Conservation (phyloP, 2,888 invertebrate species). For the Ormyrus labotus region DNA sequence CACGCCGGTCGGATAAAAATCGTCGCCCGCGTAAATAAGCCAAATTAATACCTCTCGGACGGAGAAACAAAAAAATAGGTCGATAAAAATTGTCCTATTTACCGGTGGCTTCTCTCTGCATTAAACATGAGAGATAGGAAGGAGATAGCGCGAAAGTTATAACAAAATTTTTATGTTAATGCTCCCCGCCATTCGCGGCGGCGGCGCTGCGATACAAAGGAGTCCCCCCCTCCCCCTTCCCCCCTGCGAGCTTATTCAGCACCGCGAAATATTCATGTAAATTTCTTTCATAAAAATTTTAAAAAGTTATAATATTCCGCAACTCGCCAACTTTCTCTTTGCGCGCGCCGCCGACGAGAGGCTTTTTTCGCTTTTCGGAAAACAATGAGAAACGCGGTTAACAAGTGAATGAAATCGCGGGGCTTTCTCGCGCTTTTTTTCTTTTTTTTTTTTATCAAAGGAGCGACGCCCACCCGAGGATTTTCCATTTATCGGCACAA, state of each 20-base stretch:
- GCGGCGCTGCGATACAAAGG: neutral
- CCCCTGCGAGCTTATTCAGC: neutral
- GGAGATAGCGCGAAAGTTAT: slow-evolving; percentile 1
- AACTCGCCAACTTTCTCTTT: too few species aligned
- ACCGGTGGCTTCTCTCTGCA: neutral
- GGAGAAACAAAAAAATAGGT: neutral
- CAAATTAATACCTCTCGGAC: slow-evolving; percentile 1
- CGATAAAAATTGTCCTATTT: neutral
- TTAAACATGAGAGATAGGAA: slow-evolving; percentile 11
- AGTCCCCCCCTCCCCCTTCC: fast-evolving
- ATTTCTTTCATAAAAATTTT: slow-evolving; percentile 18
- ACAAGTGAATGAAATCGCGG: too few species aligned
- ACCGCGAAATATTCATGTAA: neutral
- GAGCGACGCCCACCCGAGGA: too few species aligned
- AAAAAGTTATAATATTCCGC: slow-evolving; percentile 12
- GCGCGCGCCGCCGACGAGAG: neutral
- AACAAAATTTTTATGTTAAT: slow-evolving; percentile 35
- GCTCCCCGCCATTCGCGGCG: too few species aligned
- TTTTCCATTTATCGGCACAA: too few species aligned
- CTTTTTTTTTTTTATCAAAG: too few species aligned
- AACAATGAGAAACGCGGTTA: too few species aligned
- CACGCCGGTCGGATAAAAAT: neutral
- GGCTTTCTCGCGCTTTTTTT: neutral
- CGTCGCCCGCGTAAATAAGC: neutral
- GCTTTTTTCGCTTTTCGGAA: neutral